Evolutionary conservation across 2,888 invertebrate species (phyloP), one percentile per base, ranked within the genome.

Genomic region (Pseudococcus viburni): DNA sequence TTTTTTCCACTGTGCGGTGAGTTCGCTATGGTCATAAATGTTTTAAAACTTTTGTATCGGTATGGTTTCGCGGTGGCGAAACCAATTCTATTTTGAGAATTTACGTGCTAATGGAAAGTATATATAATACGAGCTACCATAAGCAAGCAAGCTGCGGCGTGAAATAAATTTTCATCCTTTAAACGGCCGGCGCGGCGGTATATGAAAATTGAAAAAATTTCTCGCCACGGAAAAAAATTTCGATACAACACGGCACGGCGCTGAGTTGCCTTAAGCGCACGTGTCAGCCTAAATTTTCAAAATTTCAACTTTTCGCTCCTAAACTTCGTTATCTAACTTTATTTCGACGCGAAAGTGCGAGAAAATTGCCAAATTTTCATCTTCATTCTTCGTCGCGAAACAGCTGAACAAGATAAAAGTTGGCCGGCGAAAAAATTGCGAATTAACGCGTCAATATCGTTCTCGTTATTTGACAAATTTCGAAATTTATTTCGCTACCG

Each of bases 21-120:
- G 77, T 39, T 64, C 26, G 39, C 77, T 77, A 77, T 26, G 77
- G 33, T 39, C 77, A 77, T 77, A 77, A 77, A 77, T 77, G 77
- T 77, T 77, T 39, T 77, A 77, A 39, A 77, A 77, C 77, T 77
- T 77, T 39, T 64, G 64, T 64, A 64, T 64, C 64, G 22, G 64
- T 64, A 64, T 22, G 64, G 64, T 22, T 64, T 64, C 9, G 64
- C 22, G 64, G 22, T 7, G 22, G 64, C 64, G 19, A 64, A 64
- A 51, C 51, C 51, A 51, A 51, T 51, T 51, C 51, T 51, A 51
- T 64, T 64, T 19, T 8, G 8, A 64, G 64, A 64, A 64, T 64
- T 64, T 64, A 64, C 64, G 64, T 64, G 64, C 64, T 19, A 64
- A 64, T 64, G 64, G 22, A 22, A 64, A 22, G 11, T 64, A 64